phyloP scores from a whole-genome alignment of 2,888 invertebrate genomes.

The Strigamia crassipes region DNA sequence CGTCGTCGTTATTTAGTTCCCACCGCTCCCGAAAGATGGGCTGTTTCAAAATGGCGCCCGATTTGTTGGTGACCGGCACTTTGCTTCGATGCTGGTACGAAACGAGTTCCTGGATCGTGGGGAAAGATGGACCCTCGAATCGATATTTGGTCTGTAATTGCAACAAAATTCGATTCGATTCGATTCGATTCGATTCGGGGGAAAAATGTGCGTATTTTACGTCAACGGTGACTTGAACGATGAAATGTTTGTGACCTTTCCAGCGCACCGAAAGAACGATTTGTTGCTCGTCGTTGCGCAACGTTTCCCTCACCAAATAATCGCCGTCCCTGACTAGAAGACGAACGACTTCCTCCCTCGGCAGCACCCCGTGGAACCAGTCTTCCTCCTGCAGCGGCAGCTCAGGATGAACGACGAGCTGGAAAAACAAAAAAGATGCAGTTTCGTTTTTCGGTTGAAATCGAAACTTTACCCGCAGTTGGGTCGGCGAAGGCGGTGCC shows the following conservation, averaged over 20 bases:
- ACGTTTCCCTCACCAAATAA: constrained; percentile 91
- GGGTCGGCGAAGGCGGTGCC: neutral
- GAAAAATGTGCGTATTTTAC: constrained; percentile 61
- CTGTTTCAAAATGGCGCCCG: constrained; percentile 83
- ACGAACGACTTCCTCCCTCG: constrained; percentile 92
- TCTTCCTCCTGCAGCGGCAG: constrained; percentile 77
- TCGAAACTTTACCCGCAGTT: neutral
- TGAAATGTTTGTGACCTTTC: constrained; percentile 96
- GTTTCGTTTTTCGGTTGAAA: neutral
- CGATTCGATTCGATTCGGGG: too few relatives aligned
- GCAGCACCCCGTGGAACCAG: constrained; percentile 96
- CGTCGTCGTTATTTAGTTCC: constrained; percentile 96
- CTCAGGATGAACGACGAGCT: constrained; percentile 51
- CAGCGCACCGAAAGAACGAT: constrained; percentile 93
- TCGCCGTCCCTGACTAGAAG: constrained; percentile 90
- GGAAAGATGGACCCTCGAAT: constrained; percentile 92
- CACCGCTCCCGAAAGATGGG: constrained; percentile 88
- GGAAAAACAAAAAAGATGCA: neutral
- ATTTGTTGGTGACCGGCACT: constrained; percentile 86
- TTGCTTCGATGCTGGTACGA: constrained; percentile 85
- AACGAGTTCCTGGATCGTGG: constrained; percentile 89
- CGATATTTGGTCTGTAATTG: constrained; percentile 78
- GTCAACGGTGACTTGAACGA: constrained; percentile 91
- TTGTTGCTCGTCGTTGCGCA: constrained; percentile 86
- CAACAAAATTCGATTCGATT: too few relatives aligned